Conservation (phyloP, 2,888 invertebrate species). For the Acholoe squamosa region DNA sequence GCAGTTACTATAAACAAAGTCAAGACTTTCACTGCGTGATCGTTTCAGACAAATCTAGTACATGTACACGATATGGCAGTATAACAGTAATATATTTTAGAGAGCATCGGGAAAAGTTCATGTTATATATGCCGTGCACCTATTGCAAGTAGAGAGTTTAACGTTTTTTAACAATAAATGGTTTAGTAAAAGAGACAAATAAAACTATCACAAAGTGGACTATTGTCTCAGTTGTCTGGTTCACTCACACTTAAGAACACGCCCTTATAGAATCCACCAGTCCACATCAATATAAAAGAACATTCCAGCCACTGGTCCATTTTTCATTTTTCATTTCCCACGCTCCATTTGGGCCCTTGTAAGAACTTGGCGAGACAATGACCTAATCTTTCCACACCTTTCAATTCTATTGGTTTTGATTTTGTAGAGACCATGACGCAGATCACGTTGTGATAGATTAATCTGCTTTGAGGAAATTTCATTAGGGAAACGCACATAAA, state of each 20-base stretch:
- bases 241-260: constrained; percentile 21
- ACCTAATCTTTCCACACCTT: background rate
- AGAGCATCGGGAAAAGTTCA: too few relatives aligned
- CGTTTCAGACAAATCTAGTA: too few relatives aligned
- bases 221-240: constrained; percentile 21
- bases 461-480: background rate
- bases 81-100: too few relatives aligned
- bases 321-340: constrained; percentile 15
- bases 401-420: constrained; percentile 15
- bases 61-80: too few relatives aligned
- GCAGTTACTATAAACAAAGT: too few relatives aligned
- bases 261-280: background rate
- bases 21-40: too few relatives aligned
- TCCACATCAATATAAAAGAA: background rate
- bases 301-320: background rate
- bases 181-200: too few relatives aligned
- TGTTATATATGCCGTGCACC: too few relatives aligned
- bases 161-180: too few relatives aligned
- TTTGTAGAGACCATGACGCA: background rate
- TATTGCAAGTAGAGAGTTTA: too few relatives aligned
- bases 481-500: constrained; percentile 7
- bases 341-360: constrained; percentile 16
- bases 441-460: background rate
- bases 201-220: background rate
- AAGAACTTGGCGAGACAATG: background rate